These are phyloP conservation scores for Drosophila mayaguana DNA, from an alignment of 2,888 invertebrate species.

Conservation along the genomic window DNA sequence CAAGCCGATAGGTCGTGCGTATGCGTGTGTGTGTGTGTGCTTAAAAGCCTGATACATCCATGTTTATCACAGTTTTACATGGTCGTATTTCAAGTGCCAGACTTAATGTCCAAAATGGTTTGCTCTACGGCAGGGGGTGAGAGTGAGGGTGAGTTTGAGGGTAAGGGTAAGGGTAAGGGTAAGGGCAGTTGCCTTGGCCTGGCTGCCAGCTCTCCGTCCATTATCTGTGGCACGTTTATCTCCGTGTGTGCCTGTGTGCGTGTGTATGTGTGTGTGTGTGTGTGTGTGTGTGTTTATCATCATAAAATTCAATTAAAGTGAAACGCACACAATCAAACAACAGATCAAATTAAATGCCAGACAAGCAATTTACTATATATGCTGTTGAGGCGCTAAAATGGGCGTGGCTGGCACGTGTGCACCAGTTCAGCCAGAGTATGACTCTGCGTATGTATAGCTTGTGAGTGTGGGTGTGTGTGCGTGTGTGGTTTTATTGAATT, in stretches of 20 bases:
- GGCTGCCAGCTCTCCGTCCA: slow-evolving; percentile 23
- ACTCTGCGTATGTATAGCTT: slow-evolving; percentile 1
- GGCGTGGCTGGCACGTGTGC: slow-evolving; percentile 59
- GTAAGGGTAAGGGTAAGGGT: background rate
- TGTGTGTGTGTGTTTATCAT: slow-evolving; percentile 61
- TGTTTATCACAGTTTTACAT: slow-evolving; percentile 17
- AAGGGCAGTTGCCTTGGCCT: slow-evolving; percentile 18
- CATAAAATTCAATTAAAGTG: slow-evolving; percentile 80
- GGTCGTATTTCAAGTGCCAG: slow-evolving; percentile 26
- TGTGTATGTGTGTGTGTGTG: slow-evolving; percentile 23
- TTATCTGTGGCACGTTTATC: slow-evolving; percentile 25
- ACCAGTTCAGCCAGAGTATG: slow-evolving; percentile 16
- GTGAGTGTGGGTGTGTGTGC: slow-evolving; percentile 7
- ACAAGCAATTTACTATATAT: slow-evolving; percentile 75
- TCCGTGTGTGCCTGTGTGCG: slow-evolving; percentile 13
- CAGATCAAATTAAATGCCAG: slow-evolving; percentile 81
- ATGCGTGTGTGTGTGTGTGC: slow-evolving; percentile 2
- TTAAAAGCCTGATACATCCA: slow-evolving; percentile 1
- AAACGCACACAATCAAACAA: slow-evolving; percentile 80
- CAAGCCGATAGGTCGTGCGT: background rate
- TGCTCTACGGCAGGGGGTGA: slow-evolving; percentile 10
- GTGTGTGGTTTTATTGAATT: slow-evolving; percentile 55
- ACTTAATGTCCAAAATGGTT: slow-evolving; percentile 46
- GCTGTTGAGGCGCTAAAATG: slow-evolving; percentile 48
- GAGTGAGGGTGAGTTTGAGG: background rate